Conservation (phyloP, 2,888 invertebrate species). For the Lydus trimaculatus region DNA sequence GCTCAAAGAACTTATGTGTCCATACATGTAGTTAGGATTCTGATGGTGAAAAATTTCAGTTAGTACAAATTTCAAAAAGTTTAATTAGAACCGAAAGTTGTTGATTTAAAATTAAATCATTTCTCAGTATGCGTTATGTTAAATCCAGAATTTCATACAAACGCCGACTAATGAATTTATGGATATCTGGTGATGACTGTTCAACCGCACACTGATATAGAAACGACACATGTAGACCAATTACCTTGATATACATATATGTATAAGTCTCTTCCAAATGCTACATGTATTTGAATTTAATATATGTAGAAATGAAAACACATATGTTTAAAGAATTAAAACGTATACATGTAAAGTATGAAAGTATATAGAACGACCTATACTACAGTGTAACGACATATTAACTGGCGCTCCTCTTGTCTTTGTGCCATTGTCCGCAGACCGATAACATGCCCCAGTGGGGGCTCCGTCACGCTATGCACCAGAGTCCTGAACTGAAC, state of each 20-base stretch:
- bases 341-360: not conserved
- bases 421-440: slow-evolving; percentile 27
- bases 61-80: not conserved
- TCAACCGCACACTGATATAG: slow-evolving; percentile 7
- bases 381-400: slow-evolving; percentile 7
- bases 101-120: not conserved
- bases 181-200: not conserved
- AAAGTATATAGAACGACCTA: not conserved
- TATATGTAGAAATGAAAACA: not conserved
- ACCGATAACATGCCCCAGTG: slow-evolving; percentile 75
- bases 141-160: not conserved
- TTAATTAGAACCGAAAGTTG: slow-evolving; percentile 1
- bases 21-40: not conserved
- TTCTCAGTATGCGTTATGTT: not conserved
- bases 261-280: not conserved
- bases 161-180: not conserved
- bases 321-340: not conserved
- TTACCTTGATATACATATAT: slow-evolving; percentile 21
- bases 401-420: slow-evolving; percentile 24
- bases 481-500: slow-evolving; percentile 32
- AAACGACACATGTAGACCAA: slow-evolving; percentile 19
- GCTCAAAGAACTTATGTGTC: not conserved
- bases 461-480: slow-evolving; percentile 63
- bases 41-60: not conserved
- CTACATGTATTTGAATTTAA: not conserved